phyloP scores from a whole-genome alignment of 2,113 vertebrate species.

The Sinosuthora webbiana region DNA sequence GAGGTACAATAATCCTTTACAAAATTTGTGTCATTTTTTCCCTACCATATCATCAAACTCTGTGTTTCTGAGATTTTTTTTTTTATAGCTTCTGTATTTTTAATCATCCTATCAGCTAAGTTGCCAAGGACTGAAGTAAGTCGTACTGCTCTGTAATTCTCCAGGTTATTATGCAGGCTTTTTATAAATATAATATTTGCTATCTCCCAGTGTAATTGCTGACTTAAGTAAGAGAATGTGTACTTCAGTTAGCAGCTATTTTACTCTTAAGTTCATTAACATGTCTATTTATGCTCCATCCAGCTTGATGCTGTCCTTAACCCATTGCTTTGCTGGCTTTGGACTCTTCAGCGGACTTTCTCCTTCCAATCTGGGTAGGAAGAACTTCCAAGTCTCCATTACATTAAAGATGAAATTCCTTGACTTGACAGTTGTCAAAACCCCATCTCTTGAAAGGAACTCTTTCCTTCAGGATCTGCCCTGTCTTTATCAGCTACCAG shows the following conservation, averaged over 20 bases:
- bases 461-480: not conserved
- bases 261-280: not conserved
- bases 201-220: not conserved
- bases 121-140: not conserved
- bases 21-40: not conserved
- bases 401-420: not conserved
- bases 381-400: not conserved
- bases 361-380: not conserved
- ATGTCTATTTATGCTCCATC: not conserved
- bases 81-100: not conserved
- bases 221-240: not conserved
- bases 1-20: not conserved
- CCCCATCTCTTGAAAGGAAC: not conserved
- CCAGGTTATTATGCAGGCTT: not conserved
- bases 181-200: constrained; percentile 5
- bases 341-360: not conserved
- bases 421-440: not conserved
- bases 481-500: not conserved
- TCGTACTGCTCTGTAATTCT: not conserved
- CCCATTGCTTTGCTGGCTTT: not conserved
- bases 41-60: not conserved
- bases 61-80: not conserved
- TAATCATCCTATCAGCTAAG: not conserved
- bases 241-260: not conserved
- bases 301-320: not conserved